Evolutionary conservation across 2,797 vertebrate species (phyloP), one percentile per base, ranked within the genome.

Genomic region (Rhinella marina): DNA sequence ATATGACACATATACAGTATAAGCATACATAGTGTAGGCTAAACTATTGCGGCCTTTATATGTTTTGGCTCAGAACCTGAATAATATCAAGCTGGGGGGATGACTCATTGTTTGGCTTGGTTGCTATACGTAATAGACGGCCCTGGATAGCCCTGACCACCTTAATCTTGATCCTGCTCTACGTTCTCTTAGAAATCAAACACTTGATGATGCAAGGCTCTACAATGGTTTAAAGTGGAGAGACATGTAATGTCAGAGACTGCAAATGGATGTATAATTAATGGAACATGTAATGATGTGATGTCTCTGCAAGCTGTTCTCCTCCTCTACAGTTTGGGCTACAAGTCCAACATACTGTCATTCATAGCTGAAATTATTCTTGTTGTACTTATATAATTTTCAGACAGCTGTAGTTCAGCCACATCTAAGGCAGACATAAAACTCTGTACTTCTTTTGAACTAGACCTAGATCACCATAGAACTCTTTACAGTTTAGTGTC

Each of bases 241-340:
- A 75, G 41, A 77, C 48, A 19, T 12, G 50, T 50, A 52, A 77
- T 54, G 23, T 77, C 75, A 14, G 16, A 23, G 13, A n/a, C 14
- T 52, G 17, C 4, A 23, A 23, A 21, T 75, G 41, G 72, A 75
- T 41, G 68, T 72, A 41, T 25, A 52, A n/a, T 21, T 52, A 77
- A 77, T 77, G 75, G 75, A 77, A 77, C 23, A 54, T 52, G 23
- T 23, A 76, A 76, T 77, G 50, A 77, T n/a, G 48, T 76, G 73
- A 76, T 54, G 75, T 77, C 75, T 77, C 21, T 77, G n/a, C 23
- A 16, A 50, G 41, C 41, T 75, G 72, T 50, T 50, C 41, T 50
- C 41, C 19, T 2, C 66, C 41, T 11, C 21, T 75, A 50, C 41
- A 5, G 10, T 19, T 73, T 48, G 32, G 29, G 27, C 19, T 50